Evolutionary conservation across 2,113 vertebrate genomes (phyloP), one percentile per base, ranked within the genome.

Genomic region (Ranitomeya imitator): DNA sequence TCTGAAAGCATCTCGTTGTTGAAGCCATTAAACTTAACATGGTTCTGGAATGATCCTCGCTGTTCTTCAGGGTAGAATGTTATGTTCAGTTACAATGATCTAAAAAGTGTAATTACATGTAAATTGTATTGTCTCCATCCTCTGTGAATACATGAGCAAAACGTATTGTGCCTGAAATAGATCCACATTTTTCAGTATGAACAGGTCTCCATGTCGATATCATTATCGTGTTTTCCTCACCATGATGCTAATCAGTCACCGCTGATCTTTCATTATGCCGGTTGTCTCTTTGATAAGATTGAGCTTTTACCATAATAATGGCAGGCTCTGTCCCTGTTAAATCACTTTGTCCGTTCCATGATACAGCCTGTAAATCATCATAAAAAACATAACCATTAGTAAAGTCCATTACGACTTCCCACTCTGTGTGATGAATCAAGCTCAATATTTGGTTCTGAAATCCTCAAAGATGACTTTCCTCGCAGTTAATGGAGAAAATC

Each of bases 291-390:
- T 60, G 79, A 85, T 89, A 79, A 79, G 87, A 89, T 85, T 65
- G 81, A 89, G 82, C 87, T 89, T 85, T 89, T 79, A 89, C 71
- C 82, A 84, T 85, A 61, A 78, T n/a, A 85, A 67, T 79, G 57
- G 79, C 81, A 89, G 87, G 63, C 60, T 57, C 60, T 78, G 87
- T 85, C 69, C 82, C 81, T 79, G 80, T 69, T 89, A 84, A 85
- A 89, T 89, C 87, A 79, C 87, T 45, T 54, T 79, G 87, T 85
- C 87, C 81, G 26, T 89, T 89, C 82, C 60, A 45, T 59, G 73
- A 69, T 67, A 31, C 73, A 79, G 82, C 81, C 87, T 69, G 87
- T 89, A 89, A 79, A 89, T 89, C 87, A 89, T 89, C 87, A 85
- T 89, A 84, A 85, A 88, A 60, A 85, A 67, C 87, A 65, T 79